Percentiles rank a stretch among this genome's conserved stretches.
phyloP scores from a whole-genome alignment of 64 coral and sea anemone species.

The Hydrozoanthus tunicans region DNA sequence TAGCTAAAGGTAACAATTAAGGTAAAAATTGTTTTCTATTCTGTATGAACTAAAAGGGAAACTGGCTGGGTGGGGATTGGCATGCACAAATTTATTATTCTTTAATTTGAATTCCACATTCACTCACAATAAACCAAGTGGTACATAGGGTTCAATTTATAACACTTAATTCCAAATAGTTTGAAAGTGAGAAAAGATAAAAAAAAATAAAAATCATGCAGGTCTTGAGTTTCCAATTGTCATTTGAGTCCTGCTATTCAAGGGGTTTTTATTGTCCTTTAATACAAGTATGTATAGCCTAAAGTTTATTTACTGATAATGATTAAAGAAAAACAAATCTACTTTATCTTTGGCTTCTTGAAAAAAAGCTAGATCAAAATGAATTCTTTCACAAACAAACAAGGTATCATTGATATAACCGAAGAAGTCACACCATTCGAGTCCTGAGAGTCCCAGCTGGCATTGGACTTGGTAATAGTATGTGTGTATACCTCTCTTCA shows the following conservation, averaged over 20 bases:
- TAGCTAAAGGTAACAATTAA: no score
- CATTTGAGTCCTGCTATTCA: background rate
- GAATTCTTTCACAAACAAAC: constrained; percentile 48
- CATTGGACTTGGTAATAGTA: constrained; percentile 69
- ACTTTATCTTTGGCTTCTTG: constrained; percentile 65
- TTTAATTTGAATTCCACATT: no score
- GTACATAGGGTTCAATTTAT: no score
- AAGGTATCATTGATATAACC: constrained; percentile 38
- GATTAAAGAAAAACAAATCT: constrained; percentile 65
- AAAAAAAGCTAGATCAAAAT: constrained; percentile 55
- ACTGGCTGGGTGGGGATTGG: no score
- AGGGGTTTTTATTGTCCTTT: background rate
- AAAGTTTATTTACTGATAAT: constrained; percentile 4
- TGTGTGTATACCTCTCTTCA: constrained; percentile 5
- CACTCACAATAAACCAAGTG: no score
- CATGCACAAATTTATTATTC: no score
- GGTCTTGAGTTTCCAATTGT: background rate
- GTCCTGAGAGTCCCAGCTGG: constrained; percentile 46
- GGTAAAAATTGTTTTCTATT: no score
- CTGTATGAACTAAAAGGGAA: no score
- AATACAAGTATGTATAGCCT: background rate
- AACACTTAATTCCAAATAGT: no score
- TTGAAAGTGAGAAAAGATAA: no score
- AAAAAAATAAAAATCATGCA: no score
- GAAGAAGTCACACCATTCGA: constrained; percentile 74